phyloP scores from a whole-genome alignment of 2,797 vertebrate species.

The Atherinosoma microstoma region DNA sequence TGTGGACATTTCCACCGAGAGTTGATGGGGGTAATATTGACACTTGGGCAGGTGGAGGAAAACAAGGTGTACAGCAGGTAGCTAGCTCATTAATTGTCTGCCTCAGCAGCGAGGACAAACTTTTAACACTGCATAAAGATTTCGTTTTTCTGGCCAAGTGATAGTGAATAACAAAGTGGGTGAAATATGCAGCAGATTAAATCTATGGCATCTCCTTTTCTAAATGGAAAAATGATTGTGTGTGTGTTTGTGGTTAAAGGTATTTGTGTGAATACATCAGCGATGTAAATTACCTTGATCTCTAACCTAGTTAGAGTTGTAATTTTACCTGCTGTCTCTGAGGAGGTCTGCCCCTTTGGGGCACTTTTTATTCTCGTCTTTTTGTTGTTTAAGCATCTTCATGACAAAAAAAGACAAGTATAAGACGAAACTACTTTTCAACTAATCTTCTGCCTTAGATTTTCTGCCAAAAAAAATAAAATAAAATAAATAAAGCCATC shows the following conservation, averaged over 20 bases:
- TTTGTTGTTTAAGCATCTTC: neutral
- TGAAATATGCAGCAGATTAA: constrained; percentile 17
- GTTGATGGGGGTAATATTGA: constrained; percentile 60
- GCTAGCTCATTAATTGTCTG: constrained; percentile 63
- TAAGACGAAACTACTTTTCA: constrained; percentile 11
- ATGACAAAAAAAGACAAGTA: neutral
- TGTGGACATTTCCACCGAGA: constrained; percentile 64
- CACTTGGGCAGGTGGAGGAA: constrained; percentile 75
- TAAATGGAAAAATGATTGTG: constrained; percentile 1
- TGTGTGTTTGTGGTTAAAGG: neutral
- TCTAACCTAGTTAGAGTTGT: neutral
- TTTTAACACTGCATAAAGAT: constrained; percentile 44
- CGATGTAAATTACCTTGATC: constrained; percentile 49
- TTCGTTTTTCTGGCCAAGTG: constrained; percentile 14
- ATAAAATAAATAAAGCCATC: constrained; percentile 3
- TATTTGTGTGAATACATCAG: constrained; percentile 21
- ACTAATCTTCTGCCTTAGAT: neutral
- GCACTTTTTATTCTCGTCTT: neutral
- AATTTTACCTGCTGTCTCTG: neutral
- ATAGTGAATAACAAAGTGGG: constrained; percentile 21
- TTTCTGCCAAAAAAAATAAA: constrained; percentile 11
- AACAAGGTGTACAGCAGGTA: constrained; percentile 76
- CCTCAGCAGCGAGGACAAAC: constrained; percentile 38
- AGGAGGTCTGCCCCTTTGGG: neutral
- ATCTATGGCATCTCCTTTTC: constrained; percentile 20